These are phyloP conservation scores for Aphis gossypii DNA, from an alignment of 1,140 invertebrate genomes.

Conservation along the genomic window DNA sequence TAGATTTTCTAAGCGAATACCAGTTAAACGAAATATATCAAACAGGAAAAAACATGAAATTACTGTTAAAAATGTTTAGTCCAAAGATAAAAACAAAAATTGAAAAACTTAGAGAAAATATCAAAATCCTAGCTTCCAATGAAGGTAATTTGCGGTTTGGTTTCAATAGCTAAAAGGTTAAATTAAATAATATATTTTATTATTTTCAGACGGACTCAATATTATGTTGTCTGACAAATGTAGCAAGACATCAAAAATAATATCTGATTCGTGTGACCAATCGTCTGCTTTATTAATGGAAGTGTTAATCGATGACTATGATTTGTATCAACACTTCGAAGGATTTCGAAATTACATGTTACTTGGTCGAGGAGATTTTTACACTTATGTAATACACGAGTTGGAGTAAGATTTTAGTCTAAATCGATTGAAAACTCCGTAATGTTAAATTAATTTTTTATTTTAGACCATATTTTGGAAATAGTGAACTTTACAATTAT, in stretches of 20 bases:
- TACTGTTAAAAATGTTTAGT: not conserved
- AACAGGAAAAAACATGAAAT: slow-evolving; percentile 8
- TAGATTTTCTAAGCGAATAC: not conserved
- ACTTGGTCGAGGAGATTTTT: slow-evolving; percentile 27
- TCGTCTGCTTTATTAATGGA: not conserved
- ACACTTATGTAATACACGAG: not conserved
- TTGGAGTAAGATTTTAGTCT: not conserved
- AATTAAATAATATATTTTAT: not conserved
- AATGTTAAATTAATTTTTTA: not conserved
- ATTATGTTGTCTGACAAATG: not conserved
- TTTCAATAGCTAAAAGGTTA: not conserved
- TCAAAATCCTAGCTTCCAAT: not conserved
- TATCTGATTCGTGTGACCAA: not conserved
- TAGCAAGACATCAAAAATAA: not conserved
- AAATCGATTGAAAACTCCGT: not conserved
- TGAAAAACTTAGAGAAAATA: not conserved
- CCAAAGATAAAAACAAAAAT: not conserved
- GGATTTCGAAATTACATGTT: slow-evolving; percentile 33
- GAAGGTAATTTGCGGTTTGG: not conserved
- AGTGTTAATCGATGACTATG: not conserved
- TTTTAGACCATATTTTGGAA: slow-evolving; percentile 20
- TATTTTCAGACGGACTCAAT: not conserved
- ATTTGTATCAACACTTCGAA: slow-evolving; percentile 16
- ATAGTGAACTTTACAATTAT: not conserved
- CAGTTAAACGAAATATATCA: not conserved